Evolutionary conservation across 1,140 invertebrate species (phyloP).

Genomic region (Drosophila elegans): DNA sequence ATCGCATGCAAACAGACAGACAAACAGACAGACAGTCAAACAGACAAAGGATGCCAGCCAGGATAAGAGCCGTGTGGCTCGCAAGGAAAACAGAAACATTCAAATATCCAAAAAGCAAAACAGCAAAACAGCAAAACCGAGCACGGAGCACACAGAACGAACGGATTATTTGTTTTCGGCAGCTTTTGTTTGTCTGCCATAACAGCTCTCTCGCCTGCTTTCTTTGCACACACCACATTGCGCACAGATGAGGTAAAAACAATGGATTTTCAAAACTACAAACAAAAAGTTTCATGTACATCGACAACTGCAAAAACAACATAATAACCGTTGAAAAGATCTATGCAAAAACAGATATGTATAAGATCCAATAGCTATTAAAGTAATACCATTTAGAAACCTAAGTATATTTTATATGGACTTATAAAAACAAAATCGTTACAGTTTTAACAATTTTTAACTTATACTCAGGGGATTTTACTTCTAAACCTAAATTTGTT

Average conservation of each 20-base stretch:
- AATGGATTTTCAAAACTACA: constrained; percentile 5
- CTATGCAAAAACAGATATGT: no score
- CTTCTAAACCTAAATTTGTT: no score
- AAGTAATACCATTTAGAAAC: no score
- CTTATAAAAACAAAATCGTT: no score
- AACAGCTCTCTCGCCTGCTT: constrained; percentile 31
- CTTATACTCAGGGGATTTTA: no score
- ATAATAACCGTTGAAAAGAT: no score
- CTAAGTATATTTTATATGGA: no score
- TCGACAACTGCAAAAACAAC: no score
- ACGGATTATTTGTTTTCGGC: constrained; percentile 78
- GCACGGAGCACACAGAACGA: constrained; percentile 34
- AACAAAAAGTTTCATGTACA: no score
- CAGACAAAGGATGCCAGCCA: constrained; percentile 50
- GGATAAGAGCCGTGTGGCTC: constrained; percentile 54
- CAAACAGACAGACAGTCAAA: constrained; percentile 7
- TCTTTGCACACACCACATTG: constrained; percentile 26
- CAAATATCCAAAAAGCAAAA: constrained; percentile 41
- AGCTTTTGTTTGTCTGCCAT: constrained; percentile 68
- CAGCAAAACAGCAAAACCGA: constrained; percentile 28
- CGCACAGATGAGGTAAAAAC: constrained; percentile 11
- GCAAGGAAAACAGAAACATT: constrained; percentile 59
- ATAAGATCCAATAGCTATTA: no score
- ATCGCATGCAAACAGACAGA: constrained; percentile 55
- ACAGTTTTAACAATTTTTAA: no score